A percentile compares a stretch with the other conserved stretches of the same genome.
Evolutionary conservation across 2,113 vertebrate species (phyloP).

Genomic region (Mobula birostris): DNA sequence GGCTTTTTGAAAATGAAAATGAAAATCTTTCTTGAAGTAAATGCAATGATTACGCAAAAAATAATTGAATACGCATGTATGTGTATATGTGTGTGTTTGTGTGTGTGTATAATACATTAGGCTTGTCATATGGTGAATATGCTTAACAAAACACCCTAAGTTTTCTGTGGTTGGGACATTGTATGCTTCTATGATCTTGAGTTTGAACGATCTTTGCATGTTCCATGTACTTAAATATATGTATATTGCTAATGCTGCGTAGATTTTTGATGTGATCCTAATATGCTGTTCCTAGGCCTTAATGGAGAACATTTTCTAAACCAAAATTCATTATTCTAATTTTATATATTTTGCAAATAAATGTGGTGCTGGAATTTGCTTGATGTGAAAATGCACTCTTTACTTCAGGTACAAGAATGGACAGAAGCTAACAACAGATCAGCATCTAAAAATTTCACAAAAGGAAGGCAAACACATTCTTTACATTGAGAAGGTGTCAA

Average conservation of each 20-base stretch:
- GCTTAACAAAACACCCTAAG: neutral
- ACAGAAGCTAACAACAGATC: constrained; percentile 65
- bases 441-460: constrained; percentile 64
- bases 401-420: constrained; percentile 80
- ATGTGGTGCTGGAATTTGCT: constrained; percentile 41
- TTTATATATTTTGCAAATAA: neutral
- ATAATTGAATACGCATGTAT: neutral
- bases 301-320: neutral
- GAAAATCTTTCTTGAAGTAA: neutral
- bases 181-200: neutral
- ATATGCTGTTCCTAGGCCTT: neutral
- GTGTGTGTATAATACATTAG: too few relatives aligned
- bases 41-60: neutral
- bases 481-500: constrained; percentile 64
- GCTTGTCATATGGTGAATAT: neutral
- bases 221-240: neutral
- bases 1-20: neutral
- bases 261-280: neutral
- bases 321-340: neutral
- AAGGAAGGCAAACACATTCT: constrained; percentile 68
- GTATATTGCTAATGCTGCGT: neutral
- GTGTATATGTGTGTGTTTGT: too few relatives aligned
- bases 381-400: constrained; percentile 71
- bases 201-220: neutral
- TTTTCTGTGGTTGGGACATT: neutral